phyloP scores from a whole-genome alignment of 2,113 vertebrate genomes.

The Hassar affinis region DNA sequence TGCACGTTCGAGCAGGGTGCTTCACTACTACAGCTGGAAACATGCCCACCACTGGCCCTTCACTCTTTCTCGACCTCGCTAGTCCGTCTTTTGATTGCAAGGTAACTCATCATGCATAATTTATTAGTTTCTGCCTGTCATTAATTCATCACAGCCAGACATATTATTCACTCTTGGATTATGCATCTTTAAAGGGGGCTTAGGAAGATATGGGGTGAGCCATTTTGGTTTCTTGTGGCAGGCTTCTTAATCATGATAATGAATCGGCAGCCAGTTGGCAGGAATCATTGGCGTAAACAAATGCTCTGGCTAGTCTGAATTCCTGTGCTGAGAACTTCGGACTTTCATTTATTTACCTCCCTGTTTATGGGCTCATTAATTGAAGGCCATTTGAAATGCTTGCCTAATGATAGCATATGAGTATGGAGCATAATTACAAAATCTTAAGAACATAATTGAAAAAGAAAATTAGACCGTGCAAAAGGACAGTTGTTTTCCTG shows the following conservation, averaged over 20 bases:
- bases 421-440: conserved; percentile 43
- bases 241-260: conserved; percentile 73
- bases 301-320: conserved; percentile 51
- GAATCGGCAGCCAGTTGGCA: conserved; percentile 61
- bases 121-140: conserved; percentile 59
- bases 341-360: conserved; percentile 46
- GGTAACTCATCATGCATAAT: conserved; percentile 65
- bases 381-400: conserved; percentile 40
- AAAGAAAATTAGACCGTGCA: conserved; percentile 36
- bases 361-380: conserved; percentile 49
- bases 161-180: conserved; percentile 56
- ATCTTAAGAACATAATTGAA: conserved; percentile 48
- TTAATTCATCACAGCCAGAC: conserved; percentile 62
- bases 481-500: conserved; percentile 34
- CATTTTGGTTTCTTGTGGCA: conserved; percentile 65
- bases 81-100: conserved; percentile 64
- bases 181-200: conserved; percentile 58
- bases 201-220: conserved; percentile 58
- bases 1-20: conserved; percentile 56
- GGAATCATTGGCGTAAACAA: conserved; percentile 64
- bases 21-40: conserved; percentile 25
- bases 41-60: conserved; percentile 56
- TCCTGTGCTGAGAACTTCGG: background rate
- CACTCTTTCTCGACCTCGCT: conserved; percentile 54
- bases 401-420: conserved; percentile 41